These are phyloP conservation scores for Synanthedon andrenaeformis DNA, from an alignment of 2,888 invertebrate genomes.

Conservation along the genomic window DNA sequence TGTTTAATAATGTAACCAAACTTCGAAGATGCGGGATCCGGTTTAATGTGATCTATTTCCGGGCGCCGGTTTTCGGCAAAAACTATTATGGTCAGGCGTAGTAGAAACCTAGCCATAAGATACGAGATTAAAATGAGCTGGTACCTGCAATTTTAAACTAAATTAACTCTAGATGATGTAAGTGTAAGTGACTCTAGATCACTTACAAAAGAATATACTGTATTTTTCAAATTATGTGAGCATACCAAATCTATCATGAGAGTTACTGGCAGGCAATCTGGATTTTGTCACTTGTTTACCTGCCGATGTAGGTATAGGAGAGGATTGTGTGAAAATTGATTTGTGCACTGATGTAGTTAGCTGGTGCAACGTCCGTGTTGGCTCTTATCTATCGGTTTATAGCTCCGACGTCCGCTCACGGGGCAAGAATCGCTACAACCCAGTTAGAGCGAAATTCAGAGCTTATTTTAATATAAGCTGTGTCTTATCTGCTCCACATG, in stretches of 20 bases:
- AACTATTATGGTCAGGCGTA: no score
- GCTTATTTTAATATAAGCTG: slow-evolving; percentile 14
- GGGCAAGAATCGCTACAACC: slow-evolving; percentile 31
- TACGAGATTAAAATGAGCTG: no score
- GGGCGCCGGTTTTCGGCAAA: no score
- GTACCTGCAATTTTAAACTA: no score
- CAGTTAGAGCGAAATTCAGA: slow-evolving; percentile 26
- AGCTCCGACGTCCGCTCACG: slow-evolving; percentile 36
- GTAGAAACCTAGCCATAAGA: no score
- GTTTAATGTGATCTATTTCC: no score
- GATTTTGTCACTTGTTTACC: background rate
- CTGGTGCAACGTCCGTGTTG: slow-evolving; percentile 14
- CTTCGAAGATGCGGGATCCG: no score
- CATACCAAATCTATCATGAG: no score
- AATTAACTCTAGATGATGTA: no score
- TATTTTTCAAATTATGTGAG: background rate
- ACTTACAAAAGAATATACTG: no score
- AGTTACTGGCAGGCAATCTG: background rate
- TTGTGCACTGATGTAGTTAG: slow-evolving; percentile 19
- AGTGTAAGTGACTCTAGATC: no score
- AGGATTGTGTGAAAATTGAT: slow-evolving; percentile 11
- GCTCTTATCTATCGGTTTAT: slow-evolving; percentile 42
- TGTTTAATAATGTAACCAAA: no score
- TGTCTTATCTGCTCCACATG: slow-evolving; percentile 14
- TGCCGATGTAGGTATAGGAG: background rate